A percentile compares a stretch with the other conserved stretches of the same genome.
Evolutionary conservation across 1,140 invertebrate genomes (phyloP).

Genomic region (Caenorhabditis tropicalis): DNA sequence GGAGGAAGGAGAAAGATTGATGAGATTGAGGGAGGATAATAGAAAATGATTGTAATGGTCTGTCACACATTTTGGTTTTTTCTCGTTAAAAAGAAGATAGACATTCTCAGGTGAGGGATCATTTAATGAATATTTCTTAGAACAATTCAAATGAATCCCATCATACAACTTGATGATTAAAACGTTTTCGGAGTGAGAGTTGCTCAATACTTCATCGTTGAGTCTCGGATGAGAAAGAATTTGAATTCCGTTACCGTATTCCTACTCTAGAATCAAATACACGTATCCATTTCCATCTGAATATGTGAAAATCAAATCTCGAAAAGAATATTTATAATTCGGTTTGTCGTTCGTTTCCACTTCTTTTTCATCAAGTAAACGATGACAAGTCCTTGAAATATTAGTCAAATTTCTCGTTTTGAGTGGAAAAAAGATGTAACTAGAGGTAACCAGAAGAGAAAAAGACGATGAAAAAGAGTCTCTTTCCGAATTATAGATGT

Average conservation of each 20-base stretch:
- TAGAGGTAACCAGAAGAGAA: not conserved
- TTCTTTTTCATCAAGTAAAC: not conserved
- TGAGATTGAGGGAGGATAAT: not conserved
- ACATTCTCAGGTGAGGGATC: no score
- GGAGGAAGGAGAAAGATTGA: conserved; percentile 15
- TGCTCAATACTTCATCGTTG: no score
- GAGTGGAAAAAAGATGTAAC: not conserved
- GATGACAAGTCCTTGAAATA: conserved; percentile 24
- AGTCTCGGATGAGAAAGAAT: no score
- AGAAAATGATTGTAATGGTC: no score
- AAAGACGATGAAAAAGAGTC: not conserved
- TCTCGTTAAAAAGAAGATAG: no score
- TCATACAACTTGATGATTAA: no score
- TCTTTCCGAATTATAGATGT: conserved; percentile 20
- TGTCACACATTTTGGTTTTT: no score
- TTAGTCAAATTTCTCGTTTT: not conserved
- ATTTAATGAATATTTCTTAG: no score
- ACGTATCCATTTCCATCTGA: not conserved
- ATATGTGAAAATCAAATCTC: not conserved
- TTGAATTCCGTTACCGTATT: no score
- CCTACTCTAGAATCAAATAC: not conserved
- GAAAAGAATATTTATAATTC: not conserved
- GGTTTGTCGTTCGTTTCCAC: not conserved
- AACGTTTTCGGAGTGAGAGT: no score
- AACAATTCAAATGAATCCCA: no score